Conservation (phyloP, 2,888 invertebrate genomes). For the Cheiracanthium punctorium region DNA sequence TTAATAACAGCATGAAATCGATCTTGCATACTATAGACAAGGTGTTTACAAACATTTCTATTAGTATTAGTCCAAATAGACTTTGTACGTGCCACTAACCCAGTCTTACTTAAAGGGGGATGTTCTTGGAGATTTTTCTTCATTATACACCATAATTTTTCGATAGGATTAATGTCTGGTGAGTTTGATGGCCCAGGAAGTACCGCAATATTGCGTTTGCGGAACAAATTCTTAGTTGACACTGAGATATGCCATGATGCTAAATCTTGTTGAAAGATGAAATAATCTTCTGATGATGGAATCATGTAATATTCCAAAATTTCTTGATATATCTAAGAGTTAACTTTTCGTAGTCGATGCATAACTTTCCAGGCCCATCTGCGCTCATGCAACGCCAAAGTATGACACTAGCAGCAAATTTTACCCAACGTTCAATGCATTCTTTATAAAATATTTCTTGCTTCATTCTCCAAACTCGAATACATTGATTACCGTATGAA, state of each 20-base stretch:
- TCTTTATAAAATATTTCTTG: not conserved
- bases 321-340: not conserved
- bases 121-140: not conserved
- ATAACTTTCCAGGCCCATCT: not conserved
- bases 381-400: slow-evolving; percentile 1
- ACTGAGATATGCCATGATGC: not conserved
- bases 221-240: slow-evolving; percentile 2
- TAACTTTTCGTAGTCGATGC: not conserved
- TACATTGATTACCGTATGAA: not conserved
- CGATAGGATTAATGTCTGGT: not conserved
- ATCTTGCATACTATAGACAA: not conserved
- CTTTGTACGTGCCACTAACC: not conserved
- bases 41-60: not conserved
- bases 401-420: not conserved
- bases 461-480: slow-evolving; percentile 2
- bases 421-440: not conserved
- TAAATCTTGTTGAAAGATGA: not conserved
- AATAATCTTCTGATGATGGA: not conserved
- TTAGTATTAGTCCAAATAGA: not conserved
- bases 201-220: not conserved
- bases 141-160: not conserved
- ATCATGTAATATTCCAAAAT: slow-evolving; percentile 12
- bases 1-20: too few relatives aligned
- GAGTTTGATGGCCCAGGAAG: not conserved
- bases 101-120: not conserved